Evolutionary conservation across 2,888 invertebrate genomes (phyloP).

Genomic region (Nemoura dubitans): DNA sequence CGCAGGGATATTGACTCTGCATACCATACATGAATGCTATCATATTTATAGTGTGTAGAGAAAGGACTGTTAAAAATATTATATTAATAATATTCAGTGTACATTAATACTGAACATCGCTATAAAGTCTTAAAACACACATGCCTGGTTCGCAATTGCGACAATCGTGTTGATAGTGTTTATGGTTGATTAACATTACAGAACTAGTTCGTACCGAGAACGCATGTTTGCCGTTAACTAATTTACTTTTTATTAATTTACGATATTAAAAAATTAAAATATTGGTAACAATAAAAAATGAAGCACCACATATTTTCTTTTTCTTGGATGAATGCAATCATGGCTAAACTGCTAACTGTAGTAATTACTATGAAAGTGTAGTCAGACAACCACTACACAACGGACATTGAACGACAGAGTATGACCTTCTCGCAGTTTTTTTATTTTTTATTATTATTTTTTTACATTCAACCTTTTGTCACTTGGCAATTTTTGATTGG

Average conservation of each 20-base stretch:
- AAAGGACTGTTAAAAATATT: constrained; percentile 49
- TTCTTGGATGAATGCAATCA: constrained; percentile 51
- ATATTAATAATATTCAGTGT: constrained; percentile 51
- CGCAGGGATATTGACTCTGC: constrained; percentile 48
- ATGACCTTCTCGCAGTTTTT: constrained; percentile 29
- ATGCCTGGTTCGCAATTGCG: constrained; percentile 26
- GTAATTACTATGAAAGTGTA: constrained; percentile 45
- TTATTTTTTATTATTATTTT: no score
- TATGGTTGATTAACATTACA: constrained; percentile 18
- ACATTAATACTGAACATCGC: constrained; percentile 52
- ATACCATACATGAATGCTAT: constrained; percentile 47
- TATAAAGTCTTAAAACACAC: constrained; percentile 43
- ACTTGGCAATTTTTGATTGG: constrained; percentile 43
- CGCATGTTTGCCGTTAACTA: constrained; percentile 46
- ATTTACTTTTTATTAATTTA: constrained; percentile 50
- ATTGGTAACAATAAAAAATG: constrained; percentile 52
- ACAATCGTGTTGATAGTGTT: constrained; percentile 40
- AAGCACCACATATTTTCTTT: constrained; percentile 52
- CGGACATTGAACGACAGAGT: constrained; percentile 48
- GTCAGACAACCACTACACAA: constrained; percentile 43
- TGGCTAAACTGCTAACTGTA: constrained; percentile 45
- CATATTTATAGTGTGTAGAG: constrained; percentile 45
- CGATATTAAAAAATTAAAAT: constrained; percentile 50
- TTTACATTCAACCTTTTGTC: neutral
- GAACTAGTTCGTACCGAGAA: constrained; percentile 49